A percentile compares a stretch with the other conserved stretches of the same genome.
phyloP scores from a whole-genome alignment of 2,888 invertebrate species.

The Corbicula japonica region DNA sequence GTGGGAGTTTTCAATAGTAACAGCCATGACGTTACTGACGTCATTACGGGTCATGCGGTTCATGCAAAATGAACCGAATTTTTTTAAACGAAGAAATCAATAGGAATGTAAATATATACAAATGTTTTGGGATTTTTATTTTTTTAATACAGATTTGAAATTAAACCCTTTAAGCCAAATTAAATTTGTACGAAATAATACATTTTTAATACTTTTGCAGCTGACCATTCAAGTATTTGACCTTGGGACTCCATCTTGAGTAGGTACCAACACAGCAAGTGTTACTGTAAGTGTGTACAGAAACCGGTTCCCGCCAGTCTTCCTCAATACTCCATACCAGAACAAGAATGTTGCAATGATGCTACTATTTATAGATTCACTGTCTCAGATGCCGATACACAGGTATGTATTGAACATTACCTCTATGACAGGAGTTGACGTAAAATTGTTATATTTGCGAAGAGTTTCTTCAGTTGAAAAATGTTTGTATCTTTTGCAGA shows the following conservation, averaged over 20 bases:
- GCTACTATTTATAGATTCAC: slow-evolving; percentile 67
- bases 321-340: slow-evolving; percentile 69
- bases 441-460: too few relatives aligned
- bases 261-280: slow-evolving; percentile 74
- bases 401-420: slow-evolving; percentile 55
- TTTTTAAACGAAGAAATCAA: too few relatives aligned
- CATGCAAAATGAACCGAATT: too few relatives aligned
- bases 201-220: slow-evolving; percentile 44
- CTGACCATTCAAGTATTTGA: slow-evolving; percentile 72
- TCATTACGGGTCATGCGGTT: too few relatives aligned
- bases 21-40: too few relatives aligned
- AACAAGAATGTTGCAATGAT: slow-evolving; percentile 58
- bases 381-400: slow-evolving; percentile 70
- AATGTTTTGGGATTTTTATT: background rate
- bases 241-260: slow-evolving; percentile 70
- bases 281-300: slow-evolving; percentile 76
- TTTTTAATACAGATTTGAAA: background rate
- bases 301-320: slow-evolving; percentile 75
- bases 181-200: too few relatives aligned
- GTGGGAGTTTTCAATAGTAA: too few relatives aligned
- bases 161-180: too few relatives aligned
- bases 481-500: slow-evolving; percentile 63
- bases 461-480: background rate
- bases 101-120: too few relatives aligned
- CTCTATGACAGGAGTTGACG: too few relatives aligned